Conservation (phyloP, 2,113 vertebrate species). For the Tretioscincus oriximinensis region DNA sequence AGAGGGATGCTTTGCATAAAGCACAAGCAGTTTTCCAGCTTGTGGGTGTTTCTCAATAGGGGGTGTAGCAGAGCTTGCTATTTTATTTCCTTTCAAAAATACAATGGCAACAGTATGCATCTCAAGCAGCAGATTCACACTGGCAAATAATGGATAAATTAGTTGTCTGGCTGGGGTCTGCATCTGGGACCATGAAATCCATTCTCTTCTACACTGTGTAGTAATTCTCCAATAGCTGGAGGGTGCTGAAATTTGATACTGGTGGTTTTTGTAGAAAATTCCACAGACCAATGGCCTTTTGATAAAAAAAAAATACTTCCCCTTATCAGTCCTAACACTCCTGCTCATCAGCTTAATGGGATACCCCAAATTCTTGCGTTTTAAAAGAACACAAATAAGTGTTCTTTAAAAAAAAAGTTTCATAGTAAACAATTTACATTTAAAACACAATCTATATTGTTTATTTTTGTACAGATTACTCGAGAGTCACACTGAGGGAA, state of each 20-base stretch:
- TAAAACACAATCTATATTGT: no score
- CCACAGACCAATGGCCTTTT: no score
- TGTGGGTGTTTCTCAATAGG: conserved; percentile 3
- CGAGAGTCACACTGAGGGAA: no score
- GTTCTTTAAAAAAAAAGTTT: no score
- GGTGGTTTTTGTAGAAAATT: no score
- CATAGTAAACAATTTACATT: no score
- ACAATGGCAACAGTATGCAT: background rate
- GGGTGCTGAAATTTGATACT: conserved; percentile 2
- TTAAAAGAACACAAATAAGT: no score
- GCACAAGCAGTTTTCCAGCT: background rate
- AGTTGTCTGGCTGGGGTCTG: conserved; percentile 7
- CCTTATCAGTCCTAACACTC: no score
- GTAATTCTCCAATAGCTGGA: conserved; percentile 17
- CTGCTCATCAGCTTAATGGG: no score
- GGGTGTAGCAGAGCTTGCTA: conserved; percentile 11
- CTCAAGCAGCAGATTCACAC: conserved; percentile 21
- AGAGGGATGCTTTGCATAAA: background rate
- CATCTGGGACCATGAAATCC: conserved; percentile 8
- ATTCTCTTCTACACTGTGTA: conserved; percentile 5
- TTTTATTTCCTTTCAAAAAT: background rate
- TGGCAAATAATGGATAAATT: conserved; percentile 31
- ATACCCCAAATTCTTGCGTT: no score
- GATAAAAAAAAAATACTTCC: no score
- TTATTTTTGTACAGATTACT: no score